These are phyloP conservation scores for Mallateleia sp. DNA, from an alignment of 2,888 invertebrate species.

Conservation along the genomic window DNA sequence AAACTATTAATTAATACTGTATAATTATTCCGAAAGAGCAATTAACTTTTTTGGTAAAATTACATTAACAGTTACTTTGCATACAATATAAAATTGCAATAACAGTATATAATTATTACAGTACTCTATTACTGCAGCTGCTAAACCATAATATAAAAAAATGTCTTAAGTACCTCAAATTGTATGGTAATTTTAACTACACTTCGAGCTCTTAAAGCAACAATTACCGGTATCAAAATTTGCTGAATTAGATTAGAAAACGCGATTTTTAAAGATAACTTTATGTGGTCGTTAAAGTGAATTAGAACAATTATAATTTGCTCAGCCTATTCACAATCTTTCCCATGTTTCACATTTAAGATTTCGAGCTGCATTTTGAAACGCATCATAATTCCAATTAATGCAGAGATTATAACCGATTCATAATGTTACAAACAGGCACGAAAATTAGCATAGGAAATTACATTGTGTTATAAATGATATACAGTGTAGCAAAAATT, in stretches of 20 bases:
- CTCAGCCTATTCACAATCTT: conserved; percentile 49
- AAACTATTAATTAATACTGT: no score
- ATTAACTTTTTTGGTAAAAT: no score
- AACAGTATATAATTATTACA: not conserved
- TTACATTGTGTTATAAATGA: conserved; percentile 54
- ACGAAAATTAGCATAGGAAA: conserved; percentile 60
- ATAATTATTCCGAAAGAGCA: no score
- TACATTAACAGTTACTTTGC: no score
- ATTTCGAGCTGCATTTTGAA: conserved; percentile 65
- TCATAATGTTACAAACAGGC: conserved; percentile 63
- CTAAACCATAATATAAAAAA: no score
- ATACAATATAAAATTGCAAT: no score
- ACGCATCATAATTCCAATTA: conserved; percentile 67
- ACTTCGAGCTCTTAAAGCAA: not conserved
- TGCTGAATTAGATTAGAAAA: conserved; percentile 49
- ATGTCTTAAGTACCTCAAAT: not conserved
- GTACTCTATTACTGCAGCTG: not conserved
- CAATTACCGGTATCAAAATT: conserved; percentile 11
- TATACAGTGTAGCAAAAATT: conserved; percentile 57
- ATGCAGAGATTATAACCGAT: conserved; percentile 69
- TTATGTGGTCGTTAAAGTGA: conserved; percentile 57
- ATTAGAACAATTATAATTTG: conserved; percentile 71
- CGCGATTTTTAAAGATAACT: conserved; percentile 41
- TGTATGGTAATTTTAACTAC: not conserved
- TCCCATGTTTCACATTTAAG: conserved; percentile 72